phyloP scores from a whole-genome alignment of 2,113 vertebrate species.

The Leptosomus discolor region DNA sequence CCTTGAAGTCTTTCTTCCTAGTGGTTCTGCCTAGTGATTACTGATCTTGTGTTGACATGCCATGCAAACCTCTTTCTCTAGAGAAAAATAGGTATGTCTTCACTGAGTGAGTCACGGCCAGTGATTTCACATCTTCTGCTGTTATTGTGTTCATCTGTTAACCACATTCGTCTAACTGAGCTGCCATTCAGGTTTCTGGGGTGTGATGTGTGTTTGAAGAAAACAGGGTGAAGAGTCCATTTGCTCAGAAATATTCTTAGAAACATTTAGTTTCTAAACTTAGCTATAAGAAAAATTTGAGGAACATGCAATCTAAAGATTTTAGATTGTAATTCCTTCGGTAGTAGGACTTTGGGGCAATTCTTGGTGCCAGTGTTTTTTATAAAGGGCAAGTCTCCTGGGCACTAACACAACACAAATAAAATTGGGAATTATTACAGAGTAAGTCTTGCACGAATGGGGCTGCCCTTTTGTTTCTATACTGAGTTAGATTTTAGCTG shows the following conservation, averaged over 20 bases:
- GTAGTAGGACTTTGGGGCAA: background rate
- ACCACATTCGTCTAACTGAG: background rate
- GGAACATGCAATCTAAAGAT: rapidly evolving
- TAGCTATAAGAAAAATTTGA: background rate
- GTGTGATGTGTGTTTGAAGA: background rate
- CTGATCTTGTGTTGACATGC: background rate
- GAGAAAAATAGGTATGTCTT: background rate
- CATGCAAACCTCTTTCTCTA: background rate
- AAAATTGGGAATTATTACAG: background rate
- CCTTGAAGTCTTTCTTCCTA: background rate
- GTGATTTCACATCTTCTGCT: background rate
- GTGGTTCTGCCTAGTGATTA: background rate
- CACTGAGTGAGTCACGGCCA: background rate
- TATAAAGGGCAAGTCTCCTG: background rate
- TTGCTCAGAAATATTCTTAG: background rate
- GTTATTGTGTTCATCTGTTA: background rate
- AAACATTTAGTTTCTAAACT: background rate
- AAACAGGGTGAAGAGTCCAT: background rate
- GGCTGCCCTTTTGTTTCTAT: background rate
- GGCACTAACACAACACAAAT: background rate
- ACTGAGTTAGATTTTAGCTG: background rate
- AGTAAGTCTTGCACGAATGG: background rate
- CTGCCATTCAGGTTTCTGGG: background rate
- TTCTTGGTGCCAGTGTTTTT: background rate
- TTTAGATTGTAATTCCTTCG: background rate